Percentiles rank a stretch among this genome's conserved stretches.
phyloP scores from a whole-genome alignment of 2,888 invertebrate species.

The Rhyacophila evoluta region DNA sequence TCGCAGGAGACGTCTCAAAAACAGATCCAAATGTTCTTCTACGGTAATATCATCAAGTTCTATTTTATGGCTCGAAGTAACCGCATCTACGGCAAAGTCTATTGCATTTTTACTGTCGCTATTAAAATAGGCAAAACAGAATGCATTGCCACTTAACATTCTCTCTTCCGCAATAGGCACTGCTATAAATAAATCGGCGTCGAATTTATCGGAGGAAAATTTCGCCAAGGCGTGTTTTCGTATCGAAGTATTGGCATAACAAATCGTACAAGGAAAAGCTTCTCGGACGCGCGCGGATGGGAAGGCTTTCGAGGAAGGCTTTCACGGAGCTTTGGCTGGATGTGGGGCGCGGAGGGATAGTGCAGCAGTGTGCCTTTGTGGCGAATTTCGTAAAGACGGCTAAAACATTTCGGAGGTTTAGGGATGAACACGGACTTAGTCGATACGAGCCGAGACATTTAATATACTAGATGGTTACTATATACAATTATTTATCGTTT shows the following conservation, averaged over 20 bases:
- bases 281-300: constrained; percentile 1
- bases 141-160: constrained; percentile 1
- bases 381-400: neutral
- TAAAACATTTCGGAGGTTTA: neutral
- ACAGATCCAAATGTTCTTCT: neutral
- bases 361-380: neutral
- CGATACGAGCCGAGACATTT: neutral
- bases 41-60: neutral
- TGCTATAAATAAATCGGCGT: neutral
- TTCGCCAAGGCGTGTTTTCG: constrained; percentile 20
- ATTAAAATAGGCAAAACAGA: neutral
- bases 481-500: no score
- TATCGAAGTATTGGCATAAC: constrained; percentile 35
- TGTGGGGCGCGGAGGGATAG: neutral
- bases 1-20: no score
- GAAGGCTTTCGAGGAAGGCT: neutral
- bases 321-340: neutral
- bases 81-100: neutral
- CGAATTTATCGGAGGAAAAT: neutral
- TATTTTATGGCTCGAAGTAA: neutral
- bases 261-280: constrained; percentile 49
- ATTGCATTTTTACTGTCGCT: neutral
- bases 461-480: no score
- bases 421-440: neutral
- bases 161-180: neutral